These are phyloP conservation scores for Philhelius pedissequus DNA, from an alignment of 2,888 invertebrate species.

Conservation along the genomic window DNA sequence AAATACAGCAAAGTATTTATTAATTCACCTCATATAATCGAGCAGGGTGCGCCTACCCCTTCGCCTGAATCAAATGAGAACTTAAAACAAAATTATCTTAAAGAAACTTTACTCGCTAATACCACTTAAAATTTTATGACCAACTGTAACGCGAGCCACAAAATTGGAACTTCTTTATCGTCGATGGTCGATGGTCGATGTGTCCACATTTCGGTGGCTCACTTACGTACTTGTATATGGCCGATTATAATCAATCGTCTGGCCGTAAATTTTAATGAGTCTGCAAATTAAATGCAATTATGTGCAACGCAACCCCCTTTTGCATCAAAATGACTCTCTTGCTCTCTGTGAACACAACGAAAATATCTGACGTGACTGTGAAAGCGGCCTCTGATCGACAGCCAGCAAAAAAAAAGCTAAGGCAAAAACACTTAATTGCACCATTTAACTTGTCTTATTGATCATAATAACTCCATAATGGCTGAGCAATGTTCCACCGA, in stretches of 20 bases:
- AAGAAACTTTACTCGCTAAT: slow-evolving; percentile 13
- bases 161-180: slow-evolving; percentile 27
- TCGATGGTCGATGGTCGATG: slow-evolving; percentile 1
- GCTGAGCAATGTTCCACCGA: slow-evolving; percentile 75
- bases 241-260: slow-evolving; percentile 78
- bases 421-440: slow-evolving; percentile 77
- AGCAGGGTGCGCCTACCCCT: neutral
- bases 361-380: neutral
- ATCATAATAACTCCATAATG: slow-evolving; percentile 79
- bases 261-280: slow-evolving; percentile 79
- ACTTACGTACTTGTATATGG: slow-evolving; percentile 52
- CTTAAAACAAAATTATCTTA: neutral
- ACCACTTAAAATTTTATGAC: slow-evolving; percentile 49
- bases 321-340: slow-evolving; percentile 42
- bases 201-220: slow-evolving; percentile 53
- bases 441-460: slow-evolving; percentile 79
- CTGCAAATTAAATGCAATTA: slow-evolving; percentile 79
- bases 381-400: slow-evolving; percentile 67
- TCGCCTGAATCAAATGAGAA: neutral
- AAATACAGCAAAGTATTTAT: slow-evolving; percentile 20
- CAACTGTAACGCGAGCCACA: slow-evolving; percentile 46
- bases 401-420: slow-evolving; percentile 69
- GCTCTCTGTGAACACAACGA: neutral
- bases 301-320: slow-evolving; percentile 70
- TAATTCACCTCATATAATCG: neutral